phyloP scores from a whole-genome alignment of 1,140 invertebrate species.

The Philotrypesis tridentata region DNA sequence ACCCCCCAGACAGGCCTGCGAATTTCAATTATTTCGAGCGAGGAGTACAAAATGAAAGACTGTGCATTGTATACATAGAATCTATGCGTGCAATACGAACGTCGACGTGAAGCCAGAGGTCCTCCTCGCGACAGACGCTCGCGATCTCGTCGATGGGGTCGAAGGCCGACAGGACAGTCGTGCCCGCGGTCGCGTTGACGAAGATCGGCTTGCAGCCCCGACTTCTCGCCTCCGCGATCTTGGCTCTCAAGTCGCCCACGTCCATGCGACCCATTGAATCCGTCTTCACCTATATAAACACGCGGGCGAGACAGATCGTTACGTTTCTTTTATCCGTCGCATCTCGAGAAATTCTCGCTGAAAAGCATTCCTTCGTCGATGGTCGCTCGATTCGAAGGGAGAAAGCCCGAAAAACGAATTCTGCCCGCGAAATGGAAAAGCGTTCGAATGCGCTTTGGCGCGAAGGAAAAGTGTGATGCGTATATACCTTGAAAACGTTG shows the following conservation, averaged over 20 bases:
- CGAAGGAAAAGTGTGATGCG: too few species aligned
- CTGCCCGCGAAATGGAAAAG: too few species aligned
- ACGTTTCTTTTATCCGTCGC: too few species aligned
- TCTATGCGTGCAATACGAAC: conserved; percentile 71
- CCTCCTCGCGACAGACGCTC: conserved; percentile 77
- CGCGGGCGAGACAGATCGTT: too few species aligned
- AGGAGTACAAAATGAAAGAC: too few species aligned
- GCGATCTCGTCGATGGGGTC: conserved; percentile 86
- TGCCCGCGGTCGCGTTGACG: conserved; percentile 84
- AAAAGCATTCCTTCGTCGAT: too few species aligned
- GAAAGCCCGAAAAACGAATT: too few species aligned
- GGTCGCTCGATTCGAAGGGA: too few species aligned
- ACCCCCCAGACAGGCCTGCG: conserved; percentile 88
- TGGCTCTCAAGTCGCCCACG: conserved; percentile 74
- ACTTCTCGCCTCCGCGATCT: conserved; percentile 72
- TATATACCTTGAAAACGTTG: conserved; percentile 67
- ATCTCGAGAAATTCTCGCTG: too few species aligned
- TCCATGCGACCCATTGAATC: conserved; percentile 81
- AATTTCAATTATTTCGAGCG: too few species aligned
- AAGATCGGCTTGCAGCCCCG: conserved; percentile 77
- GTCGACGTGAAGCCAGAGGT: conserved; percentile 91
- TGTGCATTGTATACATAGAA: too few species aligned
- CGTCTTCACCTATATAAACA: conserved; percentile 76
- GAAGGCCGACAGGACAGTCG: conserved; percentile 87
- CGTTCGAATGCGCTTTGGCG: too few species aligned